Evolutionary conservation across 2,797 vertebrate species (phyloP).

Genomic region (Percopsis omiscomaycus): DNA sequence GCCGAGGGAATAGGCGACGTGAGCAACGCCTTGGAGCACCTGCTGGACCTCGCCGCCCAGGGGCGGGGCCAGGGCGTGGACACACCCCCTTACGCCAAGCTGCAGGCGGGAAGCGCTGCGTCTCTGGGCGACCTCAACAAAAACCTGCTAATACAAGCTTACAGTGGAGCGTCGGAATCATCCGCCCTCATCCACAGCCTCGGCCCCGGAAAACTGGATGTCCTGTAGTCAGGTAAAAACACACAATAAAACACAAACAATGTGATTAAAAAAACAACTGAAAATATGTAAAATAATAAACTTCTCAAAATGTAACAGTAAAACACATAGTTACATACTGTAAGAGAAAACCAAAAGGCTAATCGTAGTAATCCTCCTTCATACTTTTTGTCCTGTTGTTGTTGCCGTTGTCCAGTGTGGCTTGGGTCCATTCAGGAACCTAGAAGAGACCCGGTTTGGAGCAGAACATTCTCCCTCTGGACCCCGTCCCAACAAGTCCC

Average conservation of each 20-base stretch:
- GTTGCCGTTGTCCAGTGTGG: too few relatives aligned
- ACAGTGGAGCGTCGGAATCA: conserved; percentile 86
- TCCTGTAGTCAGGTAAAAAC: conserved; percentile 72
- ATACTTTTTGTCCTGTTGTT: too few relatives aligned
- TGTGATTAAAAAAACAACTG: too few relatives aligned
- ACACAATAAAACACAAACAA: background rate
- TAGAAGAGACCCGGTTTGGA: too few relatives aligned
- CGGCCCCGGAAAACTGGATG: conserved; percentile 79
- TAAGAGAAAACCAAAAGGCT: too few relatives aligned
- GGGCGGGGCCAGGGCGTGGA: conserved; percentile 36
- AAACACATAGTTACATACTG: background rate
- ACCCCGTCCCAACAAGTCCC: conserved; percentile 15
- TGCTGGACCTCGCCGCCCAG: conserved; percentile 86
- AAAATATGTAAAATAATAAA: background rate
- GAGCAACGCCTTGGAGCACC: conserved; percentile 85
- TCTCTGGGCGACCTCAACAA: conserved; percentile 93
- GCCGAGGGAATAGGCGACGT: conserved; percentile 86
- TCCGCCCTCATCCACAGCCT: conserved; percentile 84
- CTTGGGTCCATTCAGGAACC: too few relatives aligned
- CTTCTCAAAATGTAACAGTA: background rate
- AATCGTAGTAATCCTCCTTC: too few relatives aligned
- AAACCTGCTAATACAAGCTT: conserved; percentile 92
- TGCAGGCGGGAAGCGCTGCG: conserved; percentile 76
- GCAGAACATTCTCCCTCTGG: background rate
- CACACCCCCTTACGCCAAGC: conserved; percentile 78